Conservation (phyloP, 2,888 invertebrate species). For the Nysson spinosus region DNA sequence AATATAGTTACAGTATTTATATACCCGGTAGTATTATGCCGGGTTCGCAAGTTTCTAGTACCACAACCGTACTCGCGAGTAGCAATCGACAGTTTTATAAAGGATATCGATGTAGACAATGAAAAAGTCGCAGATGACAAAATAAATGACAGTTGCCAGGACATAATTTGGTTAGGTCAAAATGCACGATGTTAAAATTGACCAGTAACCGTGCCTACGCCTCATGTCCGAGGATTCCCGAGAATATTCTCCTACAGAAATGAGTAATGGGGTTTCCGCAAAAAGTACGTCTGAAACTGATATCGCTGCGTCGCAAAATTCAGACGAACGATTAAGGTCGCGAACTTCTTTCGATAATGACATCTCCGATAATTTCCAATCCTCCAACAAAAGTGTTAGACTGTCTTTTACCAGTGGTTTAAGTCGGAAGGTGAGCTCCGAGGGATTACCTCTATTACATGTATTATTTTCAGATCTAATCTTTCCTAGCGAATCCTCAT, state of each 20-base stretch:
- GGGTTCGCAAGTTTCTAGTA: no score
- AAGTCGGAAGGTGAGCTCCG: constrained; percentile 38
- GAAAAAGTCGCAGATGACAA: background rate
- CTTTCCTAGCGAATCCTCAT: no score
- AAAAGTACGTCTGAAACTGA: constrained; percentile 15
- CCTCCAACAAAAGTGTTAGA: background rate
- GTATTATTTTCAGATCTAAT: no score
- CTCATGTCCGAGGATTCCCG: background rate
- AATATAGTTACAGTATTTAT: no score
- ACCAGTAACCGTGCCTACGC: constrained; percentile 31
- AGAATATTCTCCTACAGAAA: background rate
- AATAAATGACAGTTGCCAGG: background rate
- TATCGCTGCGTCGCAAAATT: background rate
- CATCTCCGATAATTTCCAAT: background rate
- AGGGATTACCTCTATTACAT: background rate
- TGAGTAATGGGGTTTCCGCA: constrained; percentile 24
- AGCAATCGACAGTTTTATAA: no score
- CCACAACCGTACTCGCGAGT: no score
- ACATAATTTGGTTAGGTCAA: constrained; percentile 16
- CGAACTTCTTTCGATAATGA: constrained; percentile 15
- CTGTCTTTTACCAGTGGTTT: constrained; percentile 14
- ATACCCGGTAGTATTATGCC: no score
- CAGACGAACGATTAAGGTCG: constrained; percentile 5
- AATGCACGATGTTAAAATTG: constrained; percentile 29
- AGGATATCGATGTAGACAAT: constrained; percentile 13